A percentile compares a stretch with the other conserved stretches of the same genome.
Evolutionary conservation across 2,113 vertebrate genomes (phyloP).

Genomic region (Octodon degus): DNA sequence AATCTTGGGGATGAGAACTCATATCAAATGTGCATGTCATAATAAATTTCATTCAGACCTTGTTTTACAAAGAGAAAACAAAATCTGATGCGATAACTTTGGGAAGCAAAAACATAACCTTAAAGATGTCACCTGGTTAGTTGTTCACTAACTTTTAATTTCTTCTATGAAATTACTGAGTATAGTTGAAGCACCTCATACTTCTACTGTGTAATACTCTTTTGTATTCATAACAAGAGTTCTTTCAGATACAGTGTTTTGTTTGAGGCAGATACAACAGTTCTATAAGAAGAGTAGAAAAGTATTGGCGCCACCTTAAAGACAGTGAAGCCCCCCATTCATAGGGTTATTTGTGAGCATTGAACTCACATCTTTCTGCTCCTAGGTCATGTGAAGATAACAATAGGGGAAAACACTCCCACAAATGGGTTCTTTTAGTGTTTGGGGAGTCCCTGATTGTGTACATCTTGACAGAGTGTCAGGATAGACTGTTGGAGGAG

Average conservation of each 20-base stretch:
- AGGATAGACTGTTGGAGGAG: constrained; percentile 59
- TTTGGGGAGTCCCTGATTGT: constrained; percentile 14
- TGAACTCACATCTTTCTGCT: not conserved
- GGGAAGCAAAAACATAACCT: not conserved
- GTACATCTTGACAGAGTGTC: constrained; percentile 57
- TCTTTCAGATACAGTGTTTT: not conserved
- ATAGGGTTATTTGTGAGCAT: not conserved
- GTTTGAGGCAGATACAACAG: not conserved
- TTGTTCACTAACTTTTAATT: constrained; percentile 32
- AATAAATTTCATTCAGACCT: not conserved
- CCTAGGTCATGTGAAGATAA: too few species aligned
- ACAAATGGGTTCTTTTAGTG: not conserved
- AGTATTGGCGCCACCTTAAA: not conserved
- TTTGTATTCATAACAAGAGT: not conserved
- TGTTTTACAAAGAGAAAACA: not conserved
- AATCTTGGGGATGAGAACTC: not conserved
- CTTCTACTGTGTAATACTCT: not conserved
- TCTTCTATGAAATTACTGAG: not conserved
- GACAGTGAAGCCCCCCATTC: not conserved
- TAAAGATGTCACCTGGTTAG: not conserved
- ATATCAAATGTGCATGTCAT: not conserved
- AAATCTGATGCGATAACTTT: not conserved
- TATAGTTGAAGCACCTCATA: not conserved
- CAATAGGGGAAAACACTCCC: not conserved
- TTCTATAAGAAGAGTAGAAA: not conserved